Evolutionary conservation across 2,888 invertebrate genomes (phyloP).

Genomic region (Dryococelus australis): DNA sequence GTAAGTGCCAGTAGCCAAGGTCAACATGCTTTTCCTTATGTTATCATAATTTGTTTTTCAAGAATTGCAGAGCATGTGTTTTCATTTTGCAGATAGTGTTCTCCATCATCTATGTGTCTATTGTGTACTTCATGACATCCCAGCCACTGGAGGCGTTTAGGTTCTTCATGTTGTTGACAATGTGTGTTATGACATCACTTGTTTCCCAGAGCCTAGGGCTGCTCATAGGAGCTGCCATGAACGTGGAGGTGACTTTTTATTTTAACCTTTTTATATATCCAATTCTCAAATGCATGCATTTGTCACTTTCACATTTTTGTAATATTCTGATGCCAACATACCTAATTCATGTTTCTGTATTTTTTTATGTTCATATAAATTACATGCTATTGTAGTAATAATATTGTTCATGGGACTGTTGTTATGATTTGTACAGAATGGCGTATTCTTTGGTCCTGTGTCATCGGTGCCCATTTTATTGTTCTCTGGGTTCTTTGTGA

Average conservation of each 20-base stretch:
- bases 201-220: constrained; percentile 93
- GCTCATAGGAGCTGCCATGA: constrained; percentile 91
- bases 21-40: too few species aligned
- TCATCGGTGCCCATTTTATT: constrained; percentile 62
- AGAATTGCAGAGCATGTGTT: constrained; percentile 22
- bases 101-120: constrained; percentile 84
- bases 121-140: constrained; percentile 94
- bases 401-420: too few species aligned
- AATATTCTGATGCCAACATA: background rate
- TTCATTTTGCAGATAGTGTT: constrained; percentile 74
- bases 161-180: constrained; percentile 79
- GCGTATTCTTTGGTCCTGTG: constrained; percentile 63
- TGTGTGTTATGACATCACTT: constrained; percentile 83
- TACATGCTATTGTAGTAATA: too few species aligned
- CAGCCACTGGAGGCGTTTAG: constrained; percentile 90
- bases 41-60: background rate
- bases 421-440: constrained; percentile 55
- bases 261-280: background rate
- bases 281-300: too few species aligned
- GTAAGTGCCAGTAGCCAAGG: constrained; percentile 61
- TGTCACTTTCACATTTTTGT: background rate
- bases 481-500: constrained; percentile 64
- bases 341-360: background rate
- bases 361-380: too few species aligned
- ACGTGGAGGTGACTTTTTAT: constrained; percentile 69